Evolutionary conservation across 2,113 vertebrate species (phyloP), one percentile per base, ranked within the genome.

Genomic region (Urocitellus parryii): DNA sequence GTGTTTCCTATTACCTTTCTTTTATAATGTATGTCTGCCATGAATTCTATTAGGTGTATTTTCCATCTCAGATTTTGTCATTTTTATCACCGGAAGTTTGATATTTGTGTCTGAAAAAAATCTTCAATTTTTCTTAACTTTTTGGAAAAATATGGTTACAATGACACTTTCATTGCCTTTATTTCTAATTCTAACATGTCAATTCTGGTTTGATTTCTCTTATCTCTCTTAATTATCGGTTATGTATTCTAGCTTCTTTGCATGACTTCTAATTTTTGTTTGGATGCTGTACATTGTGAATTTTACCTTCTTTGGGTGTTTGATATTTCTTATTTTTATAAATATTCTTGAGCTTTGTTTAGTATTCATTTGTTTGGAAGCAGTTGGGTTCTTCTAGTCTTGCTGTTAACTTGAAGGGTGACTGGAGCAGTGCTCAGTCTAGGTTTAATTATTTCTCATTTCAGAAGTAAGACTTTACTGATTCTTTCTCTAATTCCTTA

Each of bases 31-130:
- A 4, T 93, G 45, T 86, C 45, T 79, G 20, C 61, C 12, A 77
- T 86, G 94, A 61, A 39, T 95, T 91, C 18, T 39, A 90, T 24
- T 84, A 22, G 90, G 22, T 65, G 8, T 80, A 1, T 74, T 94
- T 95, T 92, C 87, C 8, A 77, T 77, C 4, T 77, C n/a, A 25
- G 20, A 88, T 77, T 58, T 18, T 90, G 17, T 94, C 32, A 86
- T 85, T 93, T 95, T 91, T 92, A 63, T 80, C 29, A 94, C 56
- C 94, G 42, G 32, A 88, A 93, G 25, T 68, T 94, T 87, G 45
- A 48, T 79, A 78, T 53, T 11, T 80, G 6, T 37, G 20, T 87
- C 34, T 74, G 83, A 22, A 8, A 22, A 39, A 29, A 12, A 65
- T 79, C 14, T 61, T 80, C 42, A 74, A 0, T 84, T 61, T 91